Percentiles rank a stretch among this genome's conserved stretches.
Conservation (phyloP, 2,888 invertebrate genomes). For the Parapristionchus giblindavisi region DNA sequence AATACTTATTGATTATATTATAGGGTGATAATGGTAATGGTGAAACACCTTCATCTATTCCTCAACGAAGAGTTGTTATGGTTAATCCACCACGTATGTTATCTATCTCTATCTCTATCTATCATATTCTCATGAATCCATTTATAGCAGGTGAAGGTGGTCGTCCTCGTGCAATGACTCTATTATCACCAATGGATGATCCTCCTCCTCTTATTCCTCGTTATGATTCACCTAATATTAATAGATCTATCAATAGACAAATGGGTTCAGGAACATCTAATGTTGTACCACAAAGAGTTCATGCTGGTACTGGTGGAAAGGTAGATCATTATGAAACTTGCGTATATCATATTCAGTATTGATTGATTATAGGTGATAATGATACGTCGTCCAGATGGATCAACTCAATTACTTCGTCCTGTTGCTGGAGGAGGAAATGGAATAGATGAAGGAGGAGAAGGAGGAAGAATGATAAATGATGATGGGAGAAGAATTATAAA, state of each 20-base stretch:
- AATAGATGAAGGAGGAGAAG: constrained; percentile 15
- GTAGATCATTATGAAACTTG: not conserved
- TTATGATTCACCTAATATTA: constrained; percentile 15
- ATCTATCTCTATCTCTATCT: not conserved
- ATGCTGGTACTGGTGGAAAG: constrained; percentile 34
- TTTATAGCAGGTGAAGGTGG: not conserved
- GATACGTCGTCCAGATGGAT: constrained; percentile 45
- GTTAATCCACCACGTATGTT: constrained; percentile 27
- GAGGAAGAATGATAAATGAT: not conserved
- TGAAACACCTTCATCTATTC: not conserved
- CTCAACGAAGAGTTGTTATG: constrained; percentile 33
- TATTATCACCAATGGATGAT: constrained; percentile 9
- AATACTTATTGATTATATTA: not conserved
- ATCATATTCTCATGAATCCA: too few species aligned
- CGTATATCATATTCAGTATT: not conserved
- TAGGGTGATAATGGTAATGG: not conserved
- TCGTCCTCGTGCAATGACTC: constrained; percentile 7
- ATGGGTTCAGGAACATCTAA: not conserved
- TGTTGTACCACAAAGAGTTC: constrained; percentile 21
- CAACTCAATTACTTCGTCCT: constrained; percentile 43
- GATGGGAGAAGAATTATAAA: not conserved
- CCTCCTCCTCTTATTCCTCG: constrained; percentile 24
- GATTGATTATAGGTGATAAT: constrained; percentile 34
- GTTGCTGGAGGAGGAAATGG: constrained; percentile 23
- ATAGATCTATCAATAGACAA: not conserved